phyloP scores from a whole-genome alignment of 37 sponge, comb jelly and placozoan genomes.

The Tethya wilhelma region DNA sequence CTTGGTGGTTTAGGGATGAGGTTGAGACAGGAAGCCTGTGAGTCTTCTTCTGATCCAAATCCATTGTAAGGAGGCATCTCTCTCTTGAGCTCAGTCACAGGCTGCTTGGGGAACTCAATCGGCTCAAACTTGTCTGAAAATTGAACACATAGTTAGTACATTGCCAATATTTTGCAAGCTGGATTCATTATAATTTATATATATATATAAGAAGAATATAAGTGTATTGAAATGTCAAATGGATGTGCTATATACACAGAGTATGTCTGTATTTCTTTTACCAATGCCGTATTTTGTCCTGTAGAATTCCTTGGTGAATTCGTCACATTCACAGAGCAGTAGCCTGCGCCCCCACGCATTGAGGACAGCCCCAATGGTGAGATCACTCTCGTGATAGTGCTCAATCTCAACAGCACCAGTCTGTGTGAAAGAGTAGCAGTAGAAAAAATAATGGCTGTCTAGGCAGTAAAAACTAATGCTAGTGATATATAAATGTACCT shows the following conservation, averaged over 20 bases:
- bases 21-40: conserved; percentile 80
- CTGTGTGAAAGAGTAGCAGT: conserved; percentile 19
- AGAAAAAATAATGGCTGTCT: background rate
- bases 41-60: conserved; percentile 96
- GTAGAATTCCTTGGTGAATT: conserved; percentile 94
- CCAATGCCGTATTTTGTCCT: conserved; percentile 88
- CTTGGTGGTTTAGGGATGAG: conserved; percentile 95
- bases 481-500: background rate
- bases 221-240: background rate
- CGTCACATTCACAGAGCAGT: conserved; percentile 92
- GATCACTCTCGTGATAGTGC: conserved; percentile 88
- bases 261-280: conserved; percentile 18
- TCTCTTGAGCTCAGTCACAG: conserved; percentile 24
- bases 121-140: conserved; percentile 70
- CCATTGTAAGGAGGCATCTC: conserved; percentile 93
- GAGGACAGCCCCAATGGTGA: conserved; percentile 75
- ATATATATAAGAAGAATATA: background rate
- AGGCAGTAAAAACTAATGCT: background rate
- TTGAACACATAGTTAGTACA: background rate
- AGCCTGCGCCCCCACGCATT: conserved; percentile 94
- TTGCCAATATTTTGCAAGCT: background rate
- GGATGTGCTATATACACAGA: background rate
- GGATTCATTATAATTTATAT: background rate
- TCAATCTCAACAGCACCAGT: conserved; percentile 89
- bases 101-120: conserved; percentile 53